Conservation (phyloP, 1,140 invertebrate species). For the Neodiprion lecontei region DNA sequence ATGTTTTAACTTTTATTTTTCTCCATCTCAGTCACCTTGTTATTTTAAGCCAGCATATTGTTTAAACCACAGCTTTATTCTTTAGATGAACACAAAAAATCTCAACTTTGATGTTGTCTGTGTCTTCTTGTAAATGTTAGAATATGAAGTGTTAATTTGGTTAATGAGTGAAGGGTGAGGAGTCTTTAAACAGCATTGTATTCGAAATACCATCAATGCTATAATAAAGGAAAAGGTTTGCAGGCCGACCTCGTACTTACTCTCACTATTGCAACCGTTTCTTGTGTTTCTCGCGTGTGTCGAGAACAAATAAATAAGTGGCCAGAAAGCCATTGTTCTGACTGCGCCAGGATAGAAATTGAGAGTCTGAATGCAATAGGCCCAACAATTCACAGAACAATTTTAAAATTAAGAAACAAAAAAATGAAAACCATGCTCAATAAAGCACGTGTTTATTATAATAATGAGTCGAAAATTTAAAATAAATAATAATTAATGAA, state of each 20-base stretch:
- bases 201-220: neutral
- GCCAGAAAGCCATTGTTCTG: neutral
- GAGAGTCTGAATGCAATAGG: neutral
- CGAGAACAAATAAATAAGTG: neutral
- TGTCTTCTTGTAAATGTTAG: conserved; percentile 6
- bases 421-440: conserved; percentile 35
- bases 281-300: neutral
- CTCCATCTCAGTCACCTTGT: neutral
- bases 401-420: conserved; percentile 32
- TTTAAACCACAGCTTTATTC: neutral
- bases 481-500: conserved; percentile 30
- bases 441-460: conserved; percentile 30
- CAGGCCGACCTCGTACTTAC: neutral
- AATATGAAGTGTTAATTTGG: conserved; percentile 21
- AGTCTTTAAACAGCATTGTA: neutral
- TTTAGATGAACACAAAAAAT: neutral
- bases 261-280: conserved; percentile 3
- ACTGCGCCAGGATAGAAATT: neutral
- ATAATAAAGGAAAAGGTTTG: neutral
- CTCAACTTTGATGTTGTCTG: conserved; percentile 9
- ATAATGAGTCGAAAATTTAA: conserved; percentile 27
- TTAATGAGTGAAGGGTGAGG: conserved; percentile 22
- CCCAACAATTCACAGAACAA: conserved; percentile 11
- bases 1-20: neutral
- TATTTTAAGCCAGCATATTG: neutral